phyloP scores from a whole-genome alignment of 2,797 vertebrate genomes.

The Tokudaia tokunoshimensis region DNA sequence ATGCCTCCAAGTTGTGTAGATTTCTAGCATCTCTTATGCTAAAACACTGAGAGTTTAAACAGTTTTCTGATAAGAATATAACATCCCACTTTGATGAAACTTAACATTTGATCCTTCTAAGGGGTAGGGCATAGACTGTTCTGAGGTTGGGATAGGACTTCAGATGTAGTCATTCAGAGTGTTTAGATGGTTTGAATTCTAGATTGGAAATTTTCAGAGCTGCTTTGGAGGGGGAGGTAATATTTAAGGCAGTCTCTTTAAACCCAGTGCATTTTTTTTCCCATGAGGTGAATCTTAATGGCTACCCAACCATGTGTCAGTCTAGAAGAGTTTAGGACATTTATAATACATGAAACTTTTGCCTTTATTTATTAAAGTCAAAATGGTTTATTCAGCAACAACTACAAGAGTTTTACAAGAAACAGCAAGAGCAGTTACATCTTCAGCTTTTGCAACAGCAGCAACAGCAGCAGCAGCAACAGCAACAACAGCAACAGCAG shows the following conservation, averaged over 20 bases:
- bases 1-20: slow-evolving; percentile 79
- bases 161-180: slow-evolving; percentile 78
- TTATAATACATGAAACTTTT: slow-evolving; percentile 91
- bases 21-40: slow-evolving; percentile 79
- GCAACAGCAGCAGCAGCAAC: slow-evolving; percentile 92
- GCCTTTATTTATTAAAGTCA: slow-evolving; percentile 94
- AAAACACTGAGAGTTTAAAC: slow-evolving; percentile 83
- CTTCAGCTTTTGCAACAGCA: slow-evolving; percentile 99
- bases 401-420: slow-evolving; percentile 99
- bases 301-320: slow-evolving; percentile 86
- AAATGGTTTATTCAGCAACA: slow-evolving; percentile 97
- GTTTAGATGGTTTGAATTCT: slow-evolving; percentile 86
- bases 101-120: slow-evolving; percentile 79
- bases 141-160: slow-evolving; percentile 62
- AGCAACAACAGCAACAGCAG: slow-evolving; percentile 87
- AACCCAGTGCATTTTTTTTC: slow-evolving; percentile 70
- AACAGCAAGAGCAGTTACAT: slow-evolving; percentile 99
- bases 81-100: slow-evolving; percentile 78
- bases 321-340: slow-evolving; percentile 91
- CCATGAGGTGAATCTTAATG: slow-evolving; percentile 85
- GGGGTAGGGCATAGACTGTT: slow-evolving; percentile 77
- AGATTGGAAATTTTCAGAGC: slow-evolving; percentile 87
- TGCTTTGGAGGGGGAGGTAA: slow-evolving; percentile 81
- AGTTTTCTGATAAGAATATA: slow-evolving; percentile 73
- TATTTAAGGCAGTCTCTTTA: slow-evolving; percentile 86